Evolutionary conservation across 2,888 invertebrate species (phyloP).

Genomic region (Tachystola acroxantha): DNA sequence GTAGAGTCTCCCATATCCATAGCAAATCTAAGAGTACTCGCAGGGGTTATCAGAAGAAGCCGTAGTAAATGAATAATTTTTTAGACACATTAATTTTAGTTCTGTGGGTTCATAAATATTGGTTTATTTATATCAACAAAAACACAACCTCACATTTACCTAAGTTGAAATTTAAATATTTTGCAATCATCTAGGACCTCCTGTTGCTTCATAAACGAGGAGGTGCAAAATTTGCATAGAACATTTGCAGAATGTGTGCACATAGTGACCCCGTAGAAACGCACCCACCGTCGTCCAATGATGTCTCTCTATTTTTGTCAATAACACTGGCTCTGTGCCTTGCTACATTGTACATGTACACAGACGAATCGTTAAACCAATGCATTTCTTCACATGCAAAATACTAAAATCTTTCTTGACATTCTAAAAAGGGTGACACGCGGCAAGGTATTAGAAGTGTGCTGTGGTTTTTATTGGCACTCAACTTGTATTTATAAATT

Average conservation of each 20-base stretch:
- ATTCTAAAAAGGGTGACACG: background rate
- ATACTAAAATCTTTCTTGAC: background rate
- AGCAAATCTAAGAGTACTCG: no score
- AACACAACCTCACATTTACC: no score
- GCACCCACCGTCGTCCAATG: constrained; percentile 10
- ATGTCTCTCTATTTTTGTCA: constrained; percentile 31
- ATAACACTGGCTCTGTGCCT: constrained; percentile 27
- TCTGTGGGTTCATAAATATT: no score
- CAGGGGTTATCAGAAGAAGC: no score
- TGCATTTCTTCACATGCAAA: constrained; percentile 3
- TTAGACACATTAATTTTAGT: no score
- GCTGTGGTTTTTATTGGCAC: background rate
- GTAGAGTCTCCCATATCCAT: no score
- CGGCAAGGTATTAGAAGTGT: background rate
- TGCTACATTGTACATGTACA: constrained; percentile 10
- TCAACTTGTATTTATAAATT: constrained; percentile 13
- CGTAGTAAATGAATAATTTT: no score
- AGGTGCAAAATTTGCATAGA: constrained; percentile 25
- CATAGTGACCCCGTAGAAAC: constrained; percentile 19
- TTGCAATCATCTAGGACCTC: no score
- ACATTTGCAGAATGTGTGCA: constrained; percentile 40
- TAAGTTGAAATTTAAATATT: no score
- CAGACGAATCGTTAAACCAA: constrained; percentile 6
- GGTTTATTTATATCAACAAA: no score
- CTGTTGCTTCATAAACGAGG: constrained; percentile 3